These are phyloP conservation scores for Neoscelio sp. DNA, from an alignment of 2,888 invertebrate genomes.

Conservation along the genomic window DNA sequence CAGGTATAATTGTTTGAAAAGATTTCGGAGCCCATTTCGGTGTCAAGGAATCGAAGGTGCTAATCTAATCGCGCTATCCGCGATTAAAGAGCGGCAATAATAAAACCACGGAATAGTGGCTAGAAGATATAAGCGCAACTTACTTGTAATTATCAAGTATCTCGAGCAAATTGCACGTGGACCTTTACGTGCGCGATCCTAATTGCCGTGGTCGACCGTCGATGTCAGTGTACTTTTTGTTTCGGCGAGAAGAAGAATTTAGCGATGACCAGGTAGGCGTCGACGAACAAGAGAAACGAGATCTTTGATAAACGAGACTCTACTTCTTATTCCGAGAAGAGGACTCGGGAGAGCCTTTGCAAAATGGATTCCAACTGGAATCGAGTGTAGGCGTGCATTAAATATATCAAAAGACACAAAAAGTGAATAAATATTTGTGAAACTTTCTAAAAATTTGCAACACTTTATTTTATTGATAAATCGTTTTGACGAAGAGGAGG, in stretches of 20 bases:
- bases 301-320: conserved; percentile 81
- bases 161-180: conserved; percentile 73
- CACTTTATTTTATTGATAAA: conserved; percentile 33
- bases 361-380: conserved; percentile 76
- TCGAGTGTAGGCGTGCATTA: conserved; percentile 77
- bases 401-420: conserved; percentile 34
- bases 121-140: conserved; percentile 64
- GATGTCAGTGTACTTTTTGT: conserved; percentile 73
- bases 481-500: conserved; percentile 1
- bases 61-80: conserved; percentile 77
- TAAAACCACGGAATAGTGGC: conserved; percentile 40
- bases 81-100: conserved; percentile 75
- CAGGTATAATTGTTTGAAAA: too few relatives aligned
- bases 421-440: conserved; percentile 31
- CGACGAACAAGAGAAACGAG: conserved; percentile 72
- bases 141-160: conserved; percentile 78
- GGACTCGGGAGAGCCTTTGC: conserved; percentile 73
- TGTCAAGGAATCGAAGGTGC: conserved; percentile 74
- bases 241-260: conserved; percentile 59
- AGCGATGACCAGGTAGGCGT: conserved; percentile 76
- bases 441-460: conserved; percentile 3
- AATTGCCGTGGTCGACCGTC: conserved; percentile 74
- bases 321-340: conserved; percentile 79
- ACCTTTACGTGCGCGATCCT: conserved; percentile 72
- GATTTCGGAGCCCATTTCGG: too few relatives aligned